These are phyloP conservation scores for Epsilonema sp. DNA, from an alignment of 2,888 invertebrate genomes.

Conservation along the genomic window DNA sequence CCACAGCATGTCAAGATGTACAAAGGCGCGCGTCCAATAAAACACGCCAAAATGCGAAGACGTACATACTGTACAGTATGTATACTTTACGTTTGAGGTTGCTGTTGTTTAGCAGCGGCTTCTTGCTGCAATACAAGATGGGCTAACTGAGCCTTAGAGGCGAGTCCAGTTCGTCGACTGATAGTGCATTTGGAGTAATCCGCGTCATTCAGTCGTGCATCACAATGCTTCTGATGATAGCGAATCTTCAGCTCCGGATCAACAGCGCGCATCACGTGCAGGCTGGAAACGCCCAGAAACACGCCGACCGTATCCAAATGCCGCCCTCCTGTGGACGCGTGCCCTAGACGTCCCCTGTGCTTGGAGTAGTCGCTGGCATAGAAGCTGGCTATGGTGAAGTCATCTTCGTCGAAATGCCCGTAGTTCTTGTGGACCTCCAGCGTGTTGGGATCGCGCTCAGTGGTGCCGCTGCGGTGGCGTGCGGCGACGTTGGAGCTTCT, in stretches of 20 bases:
- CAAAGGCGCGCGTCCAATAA: too few relatives aligned
- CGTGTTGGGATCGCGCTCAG: not conserved
- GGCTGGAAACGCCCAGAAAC: not conserved
- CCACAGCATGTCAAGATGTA: too few relatives aligned
- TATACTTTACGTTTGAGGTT: too few relatives aligned
- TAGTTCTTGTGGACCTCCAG: constrained; percentile 48
- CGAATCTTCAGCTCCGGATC: not conserved
- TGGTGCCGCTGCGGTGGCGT: not conserved
- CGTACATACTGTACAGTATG: too few relatives aligned
- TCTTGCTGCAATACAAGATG: too few relatives aligned
- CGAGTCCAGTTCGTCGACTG: not conserved
- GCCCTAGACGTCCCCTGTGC: not conserved
- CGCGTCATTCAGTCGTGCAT: not conserved
- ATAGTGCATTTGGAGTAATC: not conserved
- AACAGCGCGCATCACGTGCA: not conserved
- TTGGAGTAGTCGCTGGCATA: constrained; percentile 54
- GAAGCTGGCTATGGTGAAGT: constrained; percentile 53
- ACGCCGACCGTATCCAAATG: not conserved
- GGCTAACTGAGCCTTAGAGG: not conserved
- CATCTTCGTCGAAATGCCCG: constrained; percentile 56
- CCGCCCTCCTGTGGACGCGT: not conserved
- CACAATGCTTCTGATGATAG: not conserved
- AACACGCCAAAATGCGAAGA: too few relatives aligned
- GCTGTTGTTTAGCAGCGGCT: too few relatives aligned
- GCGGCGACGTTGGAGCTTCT: not conserved